Base-by-base conservation (phyloP, 2,113 vertebrate genomes). In the Vidua macroura region DNA sequence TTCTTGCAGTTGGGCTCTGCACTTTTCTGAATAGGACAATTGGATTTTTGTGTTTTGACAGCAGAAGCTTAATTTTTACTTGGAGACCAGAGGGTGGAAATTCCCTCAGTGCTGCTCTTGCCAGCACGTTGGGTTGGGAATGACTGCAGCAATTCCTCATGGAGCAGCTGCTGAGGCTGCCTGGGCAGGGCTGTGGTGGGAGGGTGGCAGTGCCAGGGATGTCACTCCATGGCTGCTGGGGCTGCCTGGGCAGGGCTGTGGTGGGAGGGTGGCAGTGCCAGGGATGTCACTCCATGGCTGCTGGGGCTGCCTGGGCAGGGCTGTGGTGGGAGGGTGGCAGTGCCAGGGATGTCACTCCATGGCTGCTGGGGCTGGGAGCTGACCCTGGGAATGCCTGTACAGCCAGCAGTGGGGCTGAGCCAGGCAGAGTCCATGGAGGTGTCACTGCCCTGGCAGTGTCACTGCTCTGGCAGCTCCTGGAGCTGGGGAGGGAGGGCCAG, bases 41-140 rank as follows among this genome's bases (percentile, higher is more conserved):
- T 90, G 59, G 58, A 66, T 85, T 90, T 75, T 88, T 33, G 46
- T 60, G 23, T 88, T 88, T 77, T 86, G 46, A 92, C 59, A 74
- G 72, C 68, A 62, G 60, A 80, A 80, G 59, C 25, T 83, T 41
- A 49, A 53, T 62, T 95, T 92, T 66, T 10, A 43, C 59, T 69
- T 67, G 72, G 68, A 81, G 64, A 46, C 73, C 1, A 6, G 63
- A 62, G 7, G 11, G 22, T 9, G 11, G 8, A 15, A 86, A 53
- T 39, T 76, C 73, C 28, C 63, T 44, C 46, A 4, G 58, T 53
- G 78, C 73, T 31, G n/a, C 31, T 56, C 23, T 30, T 74, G 82
- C 85, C 78, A 62, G 0, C 16, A 1, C 4, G 1, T 8, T 15
- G 8, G 79, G 20, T 15, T 69, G 83, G 80, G 72, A 86, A 56